phyloP scores from a whole-genome alignment of 2,888 invertebrate species.

The Unio pictorum region DNA sequence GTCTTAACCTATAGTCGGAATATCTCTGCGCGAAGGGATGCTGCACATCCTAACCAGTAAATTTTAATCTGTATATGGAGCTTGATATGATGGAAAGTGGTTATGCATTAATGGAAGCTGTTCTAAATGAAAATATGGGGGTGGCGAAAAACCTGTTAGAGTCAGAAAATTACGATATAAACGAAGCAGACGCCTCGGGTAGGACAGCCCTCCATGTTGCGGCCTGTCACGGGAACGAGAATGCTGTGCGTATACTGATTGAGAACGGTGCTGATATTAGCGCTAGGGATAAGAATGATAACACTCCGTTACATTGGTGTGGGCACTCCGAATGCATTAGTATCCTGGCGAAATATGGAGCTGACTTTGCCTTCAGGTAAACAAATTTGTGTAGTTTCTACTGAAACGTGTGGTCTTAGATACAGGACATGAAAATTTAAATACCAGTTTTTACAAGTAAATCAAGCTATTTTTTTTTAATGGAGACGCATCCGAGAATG shows the following conservation, averaged over 20 bases:
- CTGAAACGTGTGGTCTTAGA: no score
- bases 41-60: no score
- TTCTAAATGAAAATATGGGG: constrained; percentile 17
- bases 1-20: no score
- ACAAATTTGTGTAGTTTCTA: neutral
- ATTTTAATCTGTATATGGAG: no score
- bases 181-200: constrained; percentile 15
- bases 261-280: constrained; percentile 27
- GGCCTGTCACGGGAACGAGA: constrained; percentile 23
- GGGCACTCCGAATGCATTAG: constrained; percentile 42
- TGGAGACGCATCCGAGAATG: no score
- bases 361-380: constrained; percentile 20
- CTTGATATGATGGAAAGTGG: no score
- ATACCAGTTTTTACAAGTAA: no score
- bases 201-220: constrained; percentile 33
- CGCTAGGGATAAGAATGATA: constrained; percentile 31
- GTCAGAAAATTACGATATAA: constrained; percentile 7
- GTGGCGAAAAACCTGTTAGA: constrained; percentile 8
- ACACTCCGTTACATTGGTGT: constrained; percentile 47
- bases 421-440: no score
- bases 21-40: no score
- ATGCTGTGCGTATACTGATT: constrained; percentile 26
- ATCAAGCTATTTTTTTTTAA: no score
- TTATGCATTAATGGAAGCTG: constrained; percentile 6
- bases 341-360: constrained; percentile 31